These are phyloP conservation scores for Plebejus argus DNA, from an alignment of 2,888 invertebrate genomes.

Conservation along the genomic window DNA sequence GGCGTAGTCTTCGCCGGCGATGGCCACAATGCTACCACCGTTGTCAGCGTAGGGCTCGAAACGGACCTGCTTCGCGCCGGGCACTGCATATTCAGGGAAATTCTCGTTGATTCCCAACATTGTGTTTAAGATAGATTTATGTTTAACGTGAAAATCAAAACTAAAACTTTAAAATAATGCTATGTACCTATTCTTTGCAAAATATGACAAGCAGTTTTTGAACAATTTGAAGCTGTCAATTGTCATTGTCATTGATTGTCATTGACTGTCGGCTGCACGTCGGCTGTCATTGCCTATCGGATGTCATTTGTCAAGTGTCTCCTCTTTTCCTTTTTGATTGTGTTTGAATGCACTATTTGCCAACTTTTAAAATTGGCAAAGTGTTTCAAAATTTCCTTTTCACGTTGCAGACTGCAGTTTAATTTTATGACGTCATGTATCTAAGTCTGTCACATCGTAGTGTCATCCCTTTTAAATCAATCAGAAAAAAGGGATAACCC, in stretches of 20 bases:
- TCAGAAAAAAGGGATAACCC: no score
- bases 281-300: no score
- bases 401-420: no score
- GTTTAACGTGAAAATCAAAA: background rate
- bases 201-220: conserved; percentile 33
- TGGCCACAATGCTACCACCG: conserved; percentile 94
- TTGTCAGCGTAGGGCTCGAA: conserved; percentile 80
- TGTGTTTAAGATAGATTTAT: background rate
- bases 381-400: no score
- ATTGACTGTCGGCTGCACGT: no score
- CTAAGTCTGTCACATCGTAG: no score
- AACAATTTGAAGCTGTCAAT: background rate
- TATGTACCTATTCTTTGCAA: background rate
- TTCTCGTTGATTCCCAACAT: conserved; percentile 66
- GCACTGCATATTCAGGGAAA: conserved; percentile 74
- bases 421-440: no score
- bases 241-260: no score
- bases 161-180: conserved; percentile 3
- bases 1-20: conserved; percentile 97
- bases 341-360: background rate
- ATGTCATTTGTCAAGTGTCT: background rate
- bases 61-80: conserved; percentile 74
- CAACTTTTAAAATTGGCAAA: no score
- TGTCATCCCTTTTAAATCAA: no score
- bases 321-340: background rate